Base-by-base conservation (phyloP, 2,888 invertebrate species). In the Enoplolaimus lenunculus region DNA sequence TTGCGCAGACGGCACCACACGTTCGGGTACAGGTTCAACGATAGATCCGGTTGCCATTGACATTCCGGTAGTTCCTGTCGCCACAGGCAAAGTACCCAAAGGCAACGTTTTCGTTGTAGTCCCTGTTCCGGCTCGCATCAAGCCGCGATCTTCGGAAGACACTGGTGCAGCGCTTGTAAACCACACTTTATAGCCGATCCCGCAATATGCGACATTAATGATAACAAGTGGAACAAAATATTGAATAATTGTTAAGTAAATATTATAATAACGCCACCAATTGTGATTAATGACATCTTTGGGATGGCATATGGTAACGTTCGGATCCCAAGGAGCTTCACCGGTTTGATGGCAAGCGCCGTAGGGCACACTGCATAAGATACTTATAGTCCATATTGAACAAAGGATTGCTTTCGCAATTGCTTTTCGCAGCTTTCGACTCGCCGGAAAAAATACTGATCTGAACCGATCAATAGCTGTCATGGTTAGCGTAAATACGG, bases 401-500 rank as follows among this genome's bases (percentile, higher is more conserved):
- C 75, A n/a, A 1, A 76, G 74, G n/a, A 74, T 67, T 30, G 69
- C 66, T 28, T 1, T 35, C 29, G 71, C 71, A n/a, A n/a, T n/a
- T n/a, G n/a, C n/a, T n/a, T n/a, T n/a, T 1, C 34, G 60, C 71
- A 71, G 60, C 57, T 71, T 71, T 29, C 28, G 88, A 28, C 26
- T 16, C n/a, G 16, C 7, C 30, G 64, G 64, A 71, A 81, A 79
- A 33, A 83, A 75, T 29, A 84, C 82, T n/a, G 83, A 82, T 29
- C 80, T 78, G 81, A 90, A 90, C 29, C 91, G 85, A 82, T 91
- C 91, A 71, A 90, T 86, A 0, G 91, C 90, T 72, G 91, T 90
- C 69, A 90, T 89, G 7, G 89, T 89, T 28, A 91, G 82, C 0
- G 91, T 91, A 78, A 90, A 89, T 34, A 91, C 88, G 75, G 89